These are phyloP conservation scores for Danio rerio DNA, from an alignment of 2,113 vertebrate species.

Conservation along the genomic window GRCz12tu NC_133180.1:42207001-42207500, in stretches of 20 bases:
- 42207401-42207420: neutral
- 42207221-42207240: conserved; percentile 47
- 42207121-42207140: conserved; percentile 31
- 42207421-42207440: too few relatives aligned
- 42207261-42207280: conserved; percentile 41
- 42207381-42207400: neutral
- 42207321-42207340: conserved; percentile 17
- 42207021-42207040: conserved; percentile 59
- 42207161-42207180: conserved; percentile 31
- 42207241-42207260: conserved; percentile 17
- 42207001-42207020: conserved; percentile 61
- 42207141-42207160: conserved; percentile 20
- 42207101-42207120: conserved; percentile 51
- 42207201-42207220: conserved; percentile 48
- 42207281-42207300: conserved; percentile 48
- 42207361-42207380: neutral
- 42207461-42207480: too few relatives aligned
- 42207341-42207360: neutral
- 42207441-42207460: too few relatives aligned
- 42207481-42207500: too few relatives aligned
- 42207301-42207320: conserved; percentile 23
- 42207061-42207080: conserved; percentile 39
- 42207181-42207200: conserved; percentile 25
- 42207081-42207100: conserved; percentile 54
- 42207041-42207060: conserved; percentile 56